Evolutionary conservation across 2,797 vertebrate genomes (phyloP), one percentile per base, ranked within the genome.

Genomic region (Tragopan temminckii): DNA sequence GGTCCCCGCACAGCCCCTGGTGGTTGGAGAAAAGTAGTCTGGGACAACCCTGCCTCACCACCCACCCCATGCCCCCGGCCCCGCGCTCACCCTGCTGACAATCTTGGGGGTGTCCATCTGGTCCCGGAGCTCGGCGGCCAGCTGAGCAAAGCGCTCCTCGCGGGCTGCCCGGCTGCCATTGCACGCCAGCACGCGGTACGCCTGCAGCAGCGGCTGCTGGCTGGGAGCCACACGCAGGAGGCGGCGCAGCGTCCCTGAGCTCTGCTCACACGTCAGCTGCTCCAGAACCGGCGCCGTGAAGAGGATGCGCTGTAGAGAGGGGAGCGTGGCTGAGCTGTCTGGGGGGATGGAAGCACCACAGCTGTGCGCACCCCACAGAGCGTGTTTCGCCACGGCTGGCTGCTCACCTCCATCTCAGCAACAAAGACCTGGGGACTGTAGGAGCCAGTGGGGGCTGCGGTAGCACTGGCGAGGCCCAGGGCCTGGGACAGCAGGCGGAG

Each of bases 31-130:
- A 90, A 63, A 20, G 18, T 35, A 4, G 7, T 16, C 29, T 50
- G 76, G 64, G 24, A 17, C 14, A 21, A 29, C 58, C 40, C 33
- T 36, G 46, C 11, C 43, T 43, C 89, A 45, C 35, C 58, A 9
- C 27, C 38, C 35, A 7, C 21, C 21, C 57, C 31, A 35, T 10
- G 9, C 11, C 9, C 31, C 13, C 29, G 13, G 48, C 29, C 53
- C 67, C 0, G 0, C 18, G 46, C 96, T 94, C 97, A 99, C 99
- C 98, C 98, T 98, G 80, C 97, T 98, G 61, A 97, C 62, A 1
- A 99, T 96, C 87, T 97, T 98, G 80, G 97, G 96, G 1, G 94
- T 91, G 86, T 99, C 98, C 95, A 99, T 97, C 97, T 99, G 99
- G 38, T 98, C 97, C 90, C 70, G 97, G 71, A 99, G 98, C 95